Evolutionary conservation across 1,140 invertebrate species (phyloP), one percentile per base, ranked within the genome.

Genomic region (Dreissena polymorpha): DNA sequence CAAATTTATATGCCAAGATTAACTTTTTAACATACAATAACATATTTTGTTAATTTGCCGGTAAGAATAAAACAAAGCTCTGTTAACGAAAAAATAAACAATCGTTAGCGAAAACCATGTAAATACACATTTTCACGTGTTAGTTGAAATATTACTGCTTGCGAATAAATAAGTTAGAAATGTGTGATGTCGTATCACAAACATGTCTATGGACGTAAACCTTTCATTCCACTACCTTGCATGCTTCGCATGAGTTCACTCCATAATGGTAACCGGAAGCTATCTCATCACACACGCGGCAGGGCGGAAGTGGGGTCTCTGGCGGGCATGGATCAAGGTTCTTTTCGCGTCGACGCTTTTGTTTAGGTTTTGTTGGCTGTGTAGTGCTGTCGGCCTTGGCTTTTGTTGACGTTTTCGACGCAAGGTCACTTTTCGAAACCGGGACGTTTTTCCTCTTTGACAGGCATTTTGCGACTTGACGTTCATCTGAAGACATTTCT

Each of bases 231-330:
- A 55, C 39, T 39, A 89, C 91, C 87, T 93, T 93, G 86, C 93
- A 93, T 12, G 93, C 93, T 76, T 93, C 93, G 69, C 93, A 93
- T 0, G 92, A 92, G 27, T 91, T 89, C 1, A 91, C 93, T 29
- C 93, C 93, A 85, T 94, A 94, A 84, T 94, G 93, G 23, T 92
- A 86, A 13, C 93, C 93, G 13, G 89, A 89, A 12, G 93, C 91
- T 29, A 90, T 91, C 53, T 93, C 93, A 16, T 89, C 90, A 85
- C 93, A 94, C 7, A 94, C 90, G 67, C 87, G 81, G 86, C 93
- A 94, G 16, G 88, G 88, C 23, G 88, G 87, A 39, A 39, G 39
- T 39, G 39, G 39, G 39, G 39, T 39, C 39, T 39, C 39, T 39
- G 39, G 39, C 39, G 39, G 39, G 39, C 39, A 39, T 2, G 39